A percentile compares a stretch with the other conserved stretches of the same genome.
Evolutionary conservation across 2,888 invertebrate species (phyloP).

Genomic region (Stomorhina lunata): DNA sequence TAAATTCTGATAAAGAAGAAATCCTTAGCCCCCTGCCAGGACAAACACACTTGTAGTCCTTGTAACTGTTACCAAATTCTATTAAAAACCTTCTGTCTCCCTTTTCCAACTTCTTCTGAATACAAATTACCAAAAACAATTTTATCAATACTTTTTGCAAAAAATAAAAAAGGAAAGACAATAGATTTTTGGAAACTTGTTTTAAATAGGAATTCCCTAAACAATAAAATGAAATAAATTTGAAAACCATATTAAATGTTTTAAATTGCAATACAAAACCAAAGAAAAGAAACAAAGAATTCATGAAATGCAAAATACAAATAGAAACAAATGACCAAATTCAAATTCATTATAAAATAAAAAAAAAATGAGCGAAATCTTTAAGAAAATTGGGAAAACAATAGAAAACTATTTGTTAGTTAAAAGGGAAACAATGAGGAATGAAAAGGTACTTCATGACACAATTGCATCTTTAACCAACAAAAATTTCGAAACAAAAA

Average conservation of each 20-base stretch:
- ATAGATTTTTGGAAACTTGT: conserved; percentile 10
- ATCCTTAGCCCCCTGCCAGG: neutral
- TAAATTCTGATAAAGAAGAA: neutral
- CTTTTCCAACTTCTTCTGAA: neutral
- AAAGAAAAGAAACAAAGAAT: neutral
- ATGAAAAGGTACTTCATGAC: conserved; percentile 56
- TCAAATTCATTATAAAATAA: conserved; percentile 24
- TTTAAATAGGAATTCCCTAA: conserved; percentile 30
- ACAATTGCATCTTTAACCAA: conserved; percentile 71
- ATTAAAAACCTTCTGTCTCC: too few relatives aligned
- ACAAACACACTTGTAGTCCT: conserved; percentile 28
- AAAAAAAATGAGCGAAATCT: neutral
- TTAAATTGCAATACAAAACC: neutral
- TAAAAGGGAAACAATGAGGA: conserved; percentile 1
- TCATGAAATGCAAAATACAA: conserved; percentile 26
- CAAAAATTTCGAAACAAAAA: neutral
- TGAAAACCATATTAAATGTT: conserved; percentile 56
- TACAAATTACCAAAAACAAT: conserved; percentile 48
- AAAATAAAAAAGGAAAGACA: neutral
- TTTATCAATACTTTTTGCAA: neutral
- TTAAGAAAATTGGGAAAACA: conserved; percentile 11
- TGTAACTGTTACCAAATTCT: too few relatives aligned
- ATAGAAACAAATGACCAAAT: conserved; percentile 52
- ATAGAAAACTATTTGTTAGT: conserved; percentile 21
- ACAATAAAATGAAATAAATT: conserved; percentile 49